Evolutionary conservation across 1,140 invertebrate genomes (phyloP).

Genomic region (Stegodyphus dumicola): DNA sequence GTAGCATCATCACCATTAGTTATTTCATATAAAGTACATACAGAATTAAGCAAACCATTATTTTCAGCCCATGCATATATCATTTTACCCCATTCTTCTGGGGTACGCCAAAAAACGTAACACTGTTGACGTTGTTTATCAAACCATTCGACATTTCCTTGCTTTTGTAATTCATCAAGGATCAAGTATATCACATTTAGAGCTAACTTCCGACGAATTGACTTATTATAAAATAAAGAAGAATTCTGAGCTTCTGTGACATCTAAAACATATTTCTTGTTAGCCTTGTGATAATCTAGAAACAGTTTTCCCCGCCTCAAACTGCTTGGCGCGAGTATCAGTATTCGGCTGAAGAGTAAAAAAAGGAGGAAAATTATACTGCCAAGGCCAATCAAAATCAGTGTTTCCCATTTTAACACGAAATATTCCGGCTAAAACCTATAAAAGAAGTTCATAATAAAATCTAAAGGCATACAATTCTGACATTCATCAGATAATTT

Average conservation of each 20-base stretch:
- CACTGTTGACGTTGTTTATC: slow-evolving; percentile 86
- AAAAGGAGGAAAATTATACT: slow-evolving; percentile 91
- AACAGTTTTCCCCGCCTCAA: slow-evolving; percentile 93
- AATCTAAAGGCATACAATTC: too few species aligned
- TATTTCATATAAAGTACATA: slow-evolving; percentile 94
- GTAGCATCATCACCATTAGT: slow-evolving; percentile 83
- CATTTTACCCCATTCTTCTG: slow-evolving; percentile 93
- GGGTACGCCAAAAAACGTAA: slow-evolving; percentile 93
- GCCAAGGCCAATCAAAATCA: slow-evolving; percentile 83
- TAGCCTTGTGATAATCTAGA: slow-evolving; percentile 82
- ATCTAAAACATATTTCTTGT: slow-evolving; percentile 84
- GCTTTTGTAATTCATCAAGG: slow-evolving; percentile 81
- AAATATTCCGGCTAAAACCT: too few species aligned
- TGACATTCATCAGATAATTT: too few species aligned
- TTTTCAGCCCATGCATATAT: slow-evolving; percentile 87
- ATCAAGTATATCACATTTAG: slow-evolving; percentile 80
- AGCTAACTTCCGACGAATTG: slow-evolving; percentile 83
- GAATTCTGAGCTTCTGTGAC: slow-evolving; percentile 81
- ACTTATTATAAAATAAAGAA: slow-evolving; percentile 85
- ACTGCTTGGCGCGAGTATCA: slow-evolving; percentile 89
- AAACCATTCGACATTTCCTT: slow-evolving; percentile 84
- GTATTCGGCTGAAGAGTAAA: slow-evolving; percentile 91
- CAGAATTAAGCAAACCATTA: slow-evolving; percentile 84
- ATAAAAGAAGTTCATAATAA: too few species aligned
- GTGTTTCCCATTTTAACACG: slow-evolving; percentile 6